phyloP scores from a whole-genome alignment of 2,113 vertebrate species.

The Anguilla japonica region DNA sequence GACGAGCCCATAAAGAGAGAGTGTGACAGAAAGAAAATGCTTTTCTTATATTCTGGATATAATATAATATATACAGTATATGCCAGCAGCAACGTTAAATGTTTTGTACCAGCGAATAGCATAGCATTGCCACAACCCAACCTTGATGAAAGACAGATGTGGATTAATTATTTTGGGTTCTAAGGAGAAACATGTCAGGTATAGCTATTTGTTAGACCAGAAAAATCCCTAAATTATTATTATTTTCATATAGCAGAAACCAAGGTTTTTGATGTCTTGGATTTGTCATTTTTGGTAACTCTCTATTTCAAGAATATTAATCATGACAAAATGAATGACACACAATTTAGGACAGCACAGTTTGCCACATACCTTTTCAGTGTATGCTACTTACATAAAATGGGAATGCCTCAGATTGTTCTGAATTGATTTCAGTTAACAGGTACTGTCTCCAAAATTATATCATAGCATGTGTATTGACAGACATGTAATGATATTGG shows the following conservation, averaged over 20 bases:
- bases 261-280: not conserved
- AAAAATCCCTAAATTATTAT: not conserved
- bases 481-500: not conserved
- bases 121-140: not conserved
- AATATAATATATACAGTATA: no score
- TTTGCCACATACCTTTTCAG: not conserved
- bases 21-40: not conserved
- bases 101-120: not conserved
- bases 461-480: not conserved
- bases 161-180: not conserved
- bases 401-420: not conserved
- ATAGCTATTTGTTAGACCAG: not conserved
- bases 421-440: not conserved
- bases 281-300: not conserved
- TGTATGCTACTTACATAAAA: not conserved
- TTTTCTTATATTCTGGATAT: not conserved
- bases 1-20: not conserved
- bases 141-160: not conserved
- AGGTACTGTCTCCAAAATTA: not conserved
- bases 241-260: not conserved
- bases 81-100: not conserved
- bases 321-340: not conserved
- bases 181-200: not conserved
- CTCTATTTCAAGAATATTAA: not conserved
- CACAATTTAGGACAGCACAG: not conserved